Base-by-base conservation (phyloP, 2,888 invertebrate species). In the Fissipunctia ypsillon region DNA sequence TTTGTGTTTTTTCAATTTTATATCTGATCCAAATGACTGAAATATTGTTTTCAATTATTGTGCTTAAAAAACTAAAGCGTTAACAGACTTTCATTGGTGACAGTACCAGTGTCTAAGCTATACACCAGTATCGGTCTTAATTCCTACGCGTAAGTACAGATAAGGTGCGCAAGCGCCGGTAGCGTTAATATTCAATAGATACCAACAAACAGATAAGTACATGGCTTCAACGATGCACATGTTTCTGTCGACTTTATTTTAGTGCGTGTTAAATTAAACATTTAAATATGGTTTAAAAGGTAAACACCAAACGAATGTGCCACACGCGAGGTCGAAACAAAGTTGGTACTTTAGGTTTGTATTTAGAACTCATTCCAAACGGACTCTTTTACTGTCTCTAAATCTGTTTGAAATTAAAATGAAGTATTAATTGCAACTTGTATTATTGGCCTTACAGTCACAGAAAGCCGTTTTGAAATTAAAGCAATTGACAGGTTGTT, bases 161-260 rank as follows among this genome's bases (percentile, higher is more conserved):
- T 73, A 77, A 68, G 14, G 14, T 57, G 60, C 56, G 54, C 69
- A 69, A 14, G 28, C 57, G 63, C 3, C 35, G 52, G 56, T 60
- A 28, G 25, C 35, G 35, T 65, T 73, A 65, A 57, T 59, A 80
- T 84, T 61, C 50, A 76, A 73, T 41, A 59, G 65, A 69, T 69
- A 76, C 35, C 16, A n/a, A 50, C 35, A 22, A n/a, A 31, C 16
- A 61, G 38, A 48, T n/a, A n/a, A n/a, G n/a, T 28, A 35, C 59
- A 19, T 41, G 45, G 38, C 50, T 22, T 41, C 38, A 25, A 38
- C 25, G 12, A 52, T 28, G 35, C 25, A 38, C 19, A 35, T 38
- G 19, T 31, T 50, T 54, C n/a, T 73, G 25, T 73, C 69, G 45
- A 72, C 35, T 67, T 57, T 48, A 50, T 48, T 38, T 57, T 25